Conservation (phyloP, 2,888 invertebrate genomes). For the Heliconius ethilla region DNA sequence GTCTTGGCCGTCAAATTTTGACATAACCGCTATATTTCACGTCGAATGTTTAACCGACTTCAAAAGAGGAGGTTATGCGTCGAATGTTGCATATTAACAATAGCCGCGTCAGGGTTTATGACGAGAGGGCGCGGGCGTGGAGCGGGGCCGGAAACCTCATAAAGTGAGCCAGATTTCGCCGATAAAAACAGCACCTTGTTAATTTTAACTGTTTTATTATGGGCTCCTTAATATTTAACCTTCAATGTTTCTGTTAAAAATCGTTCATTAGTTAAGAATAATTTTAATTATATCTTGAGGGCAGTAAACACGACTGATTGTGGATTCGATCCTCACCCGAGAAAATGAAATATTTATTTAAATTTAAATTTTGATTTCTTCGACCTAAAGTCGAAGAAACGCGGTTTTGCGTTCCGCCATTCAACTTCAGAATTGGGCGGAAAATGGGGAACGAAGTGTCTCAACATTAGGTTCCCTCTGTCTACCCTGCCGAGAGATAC, state of each 20-base stretch:
- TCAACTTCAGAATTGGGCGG: too few relatives aligned
- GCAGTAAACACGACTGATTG: too few relatives aligned
- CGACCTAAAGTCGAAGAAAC: too few relatives aligned
- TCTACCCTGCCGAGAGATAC: not conserved
- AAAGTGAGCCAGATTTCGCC: constrained; percentile 72
- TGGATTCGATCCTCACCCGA: too few relatives aligned
- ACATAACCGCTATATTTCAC: constrained; percentile 65
- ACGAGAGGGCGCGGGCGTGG: constrained; percentile 55
- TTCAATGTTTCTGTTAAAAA: constrained; percentile 55
- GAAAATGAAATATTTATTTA: too few relatives aligned
- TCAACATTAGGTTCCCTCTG: too few relatives aligned
- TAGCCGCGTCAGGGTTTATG: constrained; percentile 63
- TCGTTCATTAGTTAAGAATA: constrained; percentile 45
- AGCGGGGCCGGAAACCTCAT: constrained; percentile 71
- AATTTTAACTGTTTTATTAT: constrained; percentile 76
- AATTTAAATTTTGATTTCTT: too few relatives aligned
- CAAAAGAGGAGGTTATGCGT: constrained; percentile 55
- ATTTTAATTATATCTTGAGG: constrained; percentile 12
- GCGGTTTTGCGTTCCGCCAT: too few relatives aligned
- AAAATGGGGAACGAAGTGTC: too few relatives aligned
- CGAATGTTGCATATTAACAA: constrained; percentile 59
- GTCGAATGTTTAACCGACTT: constrained; percentile 52
- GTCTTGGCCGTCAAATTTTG: constrained; percentile 56
- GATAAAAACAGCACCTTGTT: constrained; percentile 79
- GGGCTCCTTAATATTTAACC: constrained; percentile 67